A percentile compares a stretch with the other conserved stretches of the same genome.
These are phyloP conservation scores for Linepithema humile DNA, from an alignment of 1,140 invertebrate genomes.

Conservation along the genomic window DNA sequence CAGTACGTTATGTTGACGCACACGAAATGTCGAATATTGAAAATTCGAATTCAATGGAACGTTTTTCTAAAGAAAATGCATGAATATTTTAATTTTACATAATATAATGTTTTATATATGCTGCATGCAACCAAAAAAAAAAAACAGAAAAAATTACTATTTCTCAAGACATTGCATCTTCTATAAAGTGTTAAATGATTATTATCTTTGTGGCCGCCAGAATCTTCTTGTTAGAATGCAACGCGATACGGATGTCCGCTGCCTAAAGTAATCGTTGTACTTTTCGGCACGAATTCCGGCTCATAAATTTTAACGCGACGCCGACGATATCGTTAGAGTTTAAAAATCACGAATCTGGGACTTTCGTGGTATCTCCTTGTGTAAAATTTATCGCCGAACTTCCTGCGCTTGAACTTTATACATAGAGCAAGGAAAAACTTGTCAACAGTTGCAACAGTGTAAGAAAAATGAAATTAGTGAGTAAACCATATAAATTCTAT, in stretches of 20 bases:
- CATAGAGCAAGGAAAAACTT: slow-evolving; percentile 31
- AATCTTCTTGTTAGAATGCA: slow-evolving; percentile 31
- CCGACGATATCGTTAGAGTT: slow-evolving; percentile 51
- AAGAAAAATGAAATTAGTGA: slow-evolving; percentile 42
- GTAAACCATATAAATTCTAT: no score
- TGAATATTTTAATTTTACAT: neutral
- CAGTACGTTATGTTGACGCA: neutral
- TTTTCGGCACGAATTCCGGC: slow-evolving; percentile 32
- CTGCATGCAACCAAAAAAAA: no score
- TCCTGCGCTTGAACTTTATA: slow-evolving; percentile 46
- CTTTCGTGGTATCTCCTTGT: slow-evolving; percentile 39
- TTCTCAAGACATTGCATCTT: no score
- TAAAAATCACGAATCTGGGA: slow-evolving; percentile 38
- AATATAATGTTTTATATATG: neutral
- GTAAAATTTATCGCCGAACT: slow-evolving; percentile 46
- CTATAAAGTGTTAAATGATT: neutral
- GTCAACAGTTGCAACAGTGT: slow-evolving; percentile 17
- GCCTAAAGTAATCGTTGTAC: slow-evolving; percentile 32
- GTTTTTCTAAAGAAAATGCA: neutral
- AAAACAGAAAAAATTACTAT: no score
- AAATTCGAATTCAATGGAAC: neutral
- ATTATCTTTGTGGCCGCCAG: neutral
- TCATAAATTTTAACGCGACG: slow-evolving; percentile 54
- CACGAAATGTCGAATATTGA: neutral
- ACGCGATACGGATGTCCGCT: neutral